Evolutionary conservation across 1,140 invertebrate species (phyloP), one percentile per base, ranked within the genome.

Genomic region (Grapholita molesta): DNA sequence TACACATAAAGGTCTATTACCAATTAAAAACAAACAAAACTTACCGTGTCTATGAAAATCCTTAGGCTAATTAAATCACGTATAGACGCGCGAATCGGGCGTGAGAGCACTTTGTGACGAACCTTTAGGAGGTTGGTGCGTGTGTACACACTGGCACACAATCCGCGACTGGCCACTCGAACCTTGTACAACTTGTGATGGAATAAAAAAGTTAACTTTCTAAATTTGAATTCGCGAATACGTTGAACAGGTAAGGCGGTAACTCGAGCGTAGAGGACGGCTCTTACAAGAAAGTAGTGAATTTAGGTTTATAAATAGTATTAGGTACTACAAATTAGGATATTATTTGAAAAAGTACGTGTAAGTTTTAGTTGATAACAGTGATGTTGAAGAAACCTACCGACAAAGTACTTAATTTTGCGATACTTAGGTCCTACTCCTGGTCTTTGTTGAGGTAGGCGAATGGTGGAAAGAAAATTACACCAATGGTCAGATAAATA

Each of bases 141-240:
- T 83, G 80, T 70, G 69, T 61, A 21, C 70, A 68, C 75, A 71
- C 72, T 72, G 76, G 71, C 78, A 82, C 78, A 83, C 80, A 66
- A 73, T 71, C 48, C 72, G 75, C 83, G 77, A 90, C 88, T 90
- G 82, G 66, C 70, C 24, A 53, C 35, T 53, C 15, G 64, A 82
- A 81, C 76, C 83, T 84, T 83, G 73, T 85, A 79, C 79, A 85
- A 85, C 77, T 84, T 82, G 76, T 76, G 74, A 74, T 78, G 77
- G 78, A 83, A 83, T 84, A 78, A 88, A 85, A 64, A 86, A 83
- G 77, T 85, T 80, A 75, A 87, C 88, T 90, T 88, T 90, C 88
- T 90, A 88, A 83, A 81, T 82, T 80, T 75, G 76, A 83, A 86
- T 87, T 86, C 68, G 79, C 85, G 77, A 85, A 85, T 83, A 73